Evolutionary conservation across 2,888 invertebrate species (phyloP).

Genomic region (Machimus rusticus): DNA sequence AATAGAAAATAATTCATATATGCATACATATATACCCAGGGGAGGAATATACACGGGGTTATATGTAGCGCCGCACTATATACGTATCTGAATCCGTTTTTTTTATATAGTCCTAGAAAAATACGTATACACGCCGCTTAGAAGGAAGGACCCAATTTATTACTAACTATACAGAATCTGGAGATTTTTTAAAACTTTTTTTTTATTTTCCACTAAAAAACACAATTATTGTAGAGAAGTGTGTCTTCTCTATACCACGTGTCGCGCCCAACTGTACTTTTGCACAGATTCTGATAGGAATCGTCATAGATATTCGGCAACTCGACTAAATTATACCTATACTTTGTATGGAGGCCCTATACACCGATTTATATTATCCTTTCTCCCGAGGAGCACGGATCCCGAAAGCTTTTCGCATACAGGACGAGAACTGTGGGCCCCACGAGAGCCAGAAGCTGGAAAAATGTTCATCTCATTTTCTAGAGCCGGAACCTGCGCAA

Average conservation of each 20-base stretch:
- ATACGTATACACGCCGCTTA: constrained; percentile 12
- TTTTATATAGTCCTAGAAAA: constrained; percentile 2
- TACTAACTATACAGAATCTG: constrained; percentile 9
- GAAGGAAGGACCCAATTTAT: not conserved
- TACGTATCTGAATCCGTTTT: constrained; percentile 1
- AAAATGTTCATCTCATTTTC: constrained; percentile 26
- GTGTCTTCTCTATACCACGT: constrained; percentile 53
- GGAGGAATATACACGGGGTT: constrained; percentile 5
- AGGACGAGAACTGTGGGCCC: not conserved
- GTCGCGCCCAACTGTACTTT: constrained; percentile 53
- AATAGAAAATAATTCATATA: constrained; percentile 42
- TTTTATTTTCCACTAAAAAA: constrained; percentile 7
- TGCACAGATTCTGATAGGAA: constrained; percentile 49
- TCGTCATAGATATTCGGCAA: constrained; percentile 37
- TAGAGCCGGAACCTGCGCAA: not conserved
- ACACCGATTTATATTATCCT: constrained; percentile 15
- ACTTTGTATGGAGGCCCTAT: not conserved
- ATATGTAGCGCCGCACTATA: constrained; percentile 11
- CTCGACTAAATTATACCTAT: constrained; percentile 19
- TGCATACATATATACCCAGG: constrained; percentile 23
- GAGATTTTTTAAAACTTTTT: not conserved
- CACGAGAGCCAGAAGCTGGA: constrained; percentile 14
- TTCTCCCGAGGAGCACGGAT: not conserved
- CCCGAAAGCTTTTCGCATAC: constrained; percentile 1
- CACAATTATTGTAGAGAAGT: constrained; percentile 47